Percentiles rank a stretch among this genome's conserved stretches.
These are phyloP conservation scores for Oreamnos americanus DNA, from an alignment of 2,113 vertebrate species.

Conservation along the genomic window DNA sequence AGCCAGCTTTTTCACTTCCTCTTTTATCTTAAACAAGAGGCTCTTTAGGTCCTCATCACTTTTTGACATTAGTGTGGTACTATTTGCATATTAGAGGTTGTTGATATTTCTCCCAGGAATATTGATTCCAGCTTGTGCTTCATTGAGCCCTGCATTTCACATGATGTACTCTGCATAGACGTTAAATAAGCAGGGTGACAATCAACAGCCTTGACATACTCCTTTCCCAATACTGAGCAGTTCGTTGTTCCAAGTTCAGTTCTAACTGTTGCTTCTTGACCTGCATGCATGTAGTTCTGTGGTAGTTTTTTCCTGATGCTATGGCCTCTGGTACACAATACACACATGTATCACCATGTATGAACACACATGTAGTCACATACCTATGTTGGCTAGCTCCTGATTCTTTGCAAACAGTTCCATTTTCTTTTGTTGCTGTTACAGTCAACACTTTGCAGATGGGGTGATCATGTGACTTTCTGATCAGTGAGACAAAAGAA, in stretches of 20 bases:
- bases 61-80: not conserved
- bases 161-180: not conserved
- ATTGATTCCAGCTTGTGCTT: not conserved
- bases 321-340: not conserved
- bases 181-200: not conserved
- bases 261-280: not conserved
- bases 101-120: not conserved
- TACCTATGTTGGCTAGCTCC: not conserved
- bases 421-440: not conserved
- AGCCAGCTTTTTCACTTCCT: not conserved
- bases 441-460: not conserved
- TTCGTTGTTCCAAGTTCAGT: not conserved
- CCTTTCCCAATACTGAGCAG: not conserved
- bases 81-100: not conserved
- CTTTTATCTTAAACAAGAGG: not conserved
- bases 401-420: not conserved
- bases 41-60: not conserved
- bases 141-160: not conserved
- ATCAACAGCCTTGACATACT: not conserved
- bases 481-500: not conserved
- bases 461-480: not conserved
- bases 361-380: not conserved
- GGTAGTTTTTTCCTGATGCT: not conserved
- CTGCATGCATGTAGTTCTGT: not conserved
- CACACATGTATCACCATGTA: not conserved